Evolutionary conservation across 2,797 vertebrate genomes (phyloP).

Genomic region (Eleutherodactylus coqui): DNA sequence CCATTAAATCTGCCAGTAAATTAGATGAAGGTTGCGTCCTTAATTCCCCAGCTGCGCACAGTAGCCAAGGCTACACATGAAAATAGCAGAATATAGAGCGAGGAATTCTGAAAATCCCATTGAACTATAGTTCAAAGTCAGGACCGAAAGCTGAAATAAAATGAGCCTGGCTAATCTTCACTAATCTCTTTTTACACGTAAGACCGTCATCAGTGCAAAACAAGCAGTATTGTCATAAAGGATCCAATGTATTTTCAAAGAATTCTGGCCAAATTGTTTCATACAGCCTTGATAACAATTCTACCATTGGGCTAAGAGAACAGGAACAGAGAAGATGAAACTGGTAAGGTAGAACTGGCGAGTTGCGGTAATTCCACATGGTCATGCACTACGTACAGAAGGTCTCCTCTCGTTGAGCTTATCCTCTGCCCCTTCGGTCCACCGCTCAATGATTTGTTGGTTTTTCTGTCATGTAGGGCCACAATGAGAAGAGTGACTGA

Average conservation of each 20-base stretch:
- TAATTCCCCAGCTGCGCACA: conserved; percentile 27
- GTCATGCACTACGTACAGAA: too few species aligned
- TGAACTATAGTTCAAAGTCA: conserved; percentile 23
- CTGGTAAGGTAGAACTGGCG: background rate
- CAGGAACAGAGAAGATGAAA: background rate
- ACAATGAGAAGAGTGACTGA: background rate
- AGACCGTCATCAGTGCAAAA: background rate
- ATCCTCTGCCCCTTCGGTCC: background rate
- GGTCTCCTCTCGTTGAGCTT: too few species aligned
- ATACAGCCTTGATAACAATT: background rate
- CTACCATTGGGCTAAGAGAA: background rate
- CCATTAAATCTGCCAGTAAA: background rate
- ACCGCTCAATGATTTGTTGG: background rate
- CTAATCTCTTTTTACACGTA: conserved; percentile 21
- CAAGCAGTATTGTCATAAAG: background rate
- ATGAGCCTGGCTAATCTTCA: conserved; percentile 13
- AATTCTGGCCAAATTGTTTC: background rate
- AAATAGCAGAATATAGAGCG: conserved; percentile 18
- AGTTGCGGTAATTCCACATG: too few species aligned
- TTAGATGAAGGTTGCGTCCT: conserved; percentile 20
- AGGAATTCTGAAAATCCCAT: conserved; percentile 24
- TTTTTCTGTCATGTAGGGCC: background rate
- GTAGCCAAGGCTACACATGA: background rate
- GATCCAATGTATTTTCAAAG: background rate
- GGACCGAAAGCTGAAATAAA: background rate